Conservation (phyloP, 1,140 invertebrate species). For the Charaxes varanes region DNA sequence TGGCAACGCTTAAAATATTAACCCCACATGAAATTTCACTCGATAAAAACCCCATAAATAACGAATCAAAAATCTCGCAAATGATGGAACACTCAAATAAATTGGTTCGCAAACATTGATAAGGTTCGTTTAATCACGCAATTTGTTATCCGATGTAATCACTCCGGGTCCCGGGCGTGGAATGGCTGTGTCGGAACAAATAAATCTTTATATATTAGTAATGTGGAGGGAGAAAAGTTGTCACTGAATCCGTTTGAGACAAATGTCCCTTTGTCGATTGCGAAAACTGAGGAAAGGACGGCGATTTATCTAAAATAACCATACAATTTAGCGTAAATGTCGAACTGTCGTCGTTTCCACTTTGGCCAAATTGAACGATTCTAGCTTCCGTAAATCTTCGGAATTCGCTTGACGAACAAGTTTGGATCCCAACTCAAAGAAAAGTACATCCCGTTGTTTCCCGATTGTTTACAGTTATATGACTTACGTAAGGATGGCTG, state of each 20-base stretch:
- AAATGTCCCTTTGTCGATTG: slow-evolving; percentile 66
- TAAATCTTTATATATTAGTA: slow-evolving; percentile 43
- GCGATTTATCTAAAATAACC: slow-evolving; percentile 70
- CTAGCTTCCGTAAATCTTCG: slow-evolving; percentile 57
- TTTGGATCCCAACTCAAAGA: slow-evolving; percentile 40
- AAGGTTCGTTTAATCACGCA: slow-evolving; percentile 25
- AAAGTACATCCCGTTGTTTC: slow-evolving; percentile 51
- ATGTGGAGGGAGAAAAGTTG: slow-evolving; percentile 52
- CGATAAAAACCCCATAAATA: background rate
- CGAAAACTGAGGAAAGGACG: slow-evolving; percentile 57
- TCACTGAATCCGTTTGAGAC: slow-evolving; percentile 54
- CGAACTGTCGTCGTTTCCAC: slow-evolving; percentile 62
- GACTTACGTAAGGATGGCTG: slow-evolving; percentile 28
- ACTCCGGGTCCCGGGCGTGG: slow-evolving; percentile 12
- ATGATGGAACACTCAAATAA: slow-evolving; percentile 25
- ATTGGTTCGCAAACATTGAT: slow-evolving; percentile 28
- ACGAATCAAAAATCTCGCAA: slow-evolving; percentile 21
- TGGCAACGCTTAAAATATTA: no score
- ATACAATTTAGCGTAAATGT: slow-evolving; percentile 66
- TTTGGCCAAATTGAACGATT: slow-evolving; percentile 66
- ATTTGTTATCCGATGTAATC: slow-evolving; percentile 24
- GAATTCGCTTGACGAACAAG: slow-evolving; percentile 62
- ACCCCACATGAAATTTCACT: slow-evolving; percentile 1
- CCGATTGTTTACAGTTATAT: slow-evolving; percentile 44
- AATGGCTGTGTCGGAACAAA: slow-evolving; percentile 31